Evolutionary conservation across 2,888 invertebrate species (phyloP).

Genomic region (Ceraclea dissimilis): DNA sequence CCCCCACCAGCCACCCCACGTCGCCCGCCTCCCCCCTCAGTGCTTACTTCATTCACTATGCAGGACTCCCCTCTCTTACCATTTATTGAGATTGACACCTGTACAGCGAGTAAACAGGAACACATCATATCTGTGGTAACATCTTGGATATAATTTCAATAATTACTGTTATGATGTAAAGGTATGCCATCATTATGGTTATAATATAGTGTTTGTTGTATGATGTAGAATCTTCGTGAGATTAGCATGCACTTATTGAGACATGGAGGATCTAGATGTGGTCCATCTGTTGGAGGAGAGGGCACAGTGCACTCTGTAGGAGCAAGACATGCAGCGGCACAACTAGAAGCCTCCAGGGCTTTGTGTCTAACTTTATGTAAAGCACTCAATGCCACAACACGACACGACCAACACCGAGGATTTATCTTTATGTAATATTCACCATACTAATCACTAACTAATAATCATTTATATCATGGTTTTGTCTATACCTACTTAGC

Average conservation of each 20-base stretch:
- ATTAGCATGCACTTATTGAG: constrained; percentile 76
- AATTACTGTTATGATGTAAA: no score
- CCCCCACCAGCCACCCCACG: constrained; percentile 36
- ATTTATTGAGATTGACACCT: constrained; percentile 75
- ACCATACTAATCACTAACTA: no score
- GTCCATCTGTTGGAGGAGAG: constrained; percentile 26
- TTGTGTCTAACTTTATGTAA: constrained; percentile 68
- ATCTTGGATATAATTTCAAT: background rate
- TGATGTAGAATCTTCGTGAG: constrained; percentile 67
- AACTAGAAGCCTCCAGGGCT: constrained; percentile 70
- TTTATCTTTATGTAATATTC: constrained; percentile 74
- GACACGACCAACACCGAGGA: constrained; percentile 64
- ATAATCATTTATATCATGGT: constrained; percentile 5
- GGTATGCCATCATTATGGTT: no score
- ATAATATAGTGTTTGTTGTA: no score
- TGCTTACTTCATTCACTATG: constrained; percentile 35
- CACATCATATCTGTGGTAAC: constrained; percentile 76
- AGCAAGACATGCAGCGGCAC: constrained; percentile 73
- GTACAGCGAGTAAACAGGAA: constrained; percentile 82
- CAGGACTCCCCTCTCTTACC: constrained; percentile 54
- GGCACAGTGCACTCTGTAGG: constrained; percentile 67
- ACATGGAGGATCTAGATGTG: constrained; percentile 37
- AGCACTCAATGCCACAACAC: constrained; percentile 59
- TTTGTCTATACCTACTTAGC: no score
- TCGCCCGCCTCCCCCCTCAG: constrained; percentile 42